Conservation (phyloP, 1,140 invertebrate genomes). For the Mercenaria mercenaria region DNA sequence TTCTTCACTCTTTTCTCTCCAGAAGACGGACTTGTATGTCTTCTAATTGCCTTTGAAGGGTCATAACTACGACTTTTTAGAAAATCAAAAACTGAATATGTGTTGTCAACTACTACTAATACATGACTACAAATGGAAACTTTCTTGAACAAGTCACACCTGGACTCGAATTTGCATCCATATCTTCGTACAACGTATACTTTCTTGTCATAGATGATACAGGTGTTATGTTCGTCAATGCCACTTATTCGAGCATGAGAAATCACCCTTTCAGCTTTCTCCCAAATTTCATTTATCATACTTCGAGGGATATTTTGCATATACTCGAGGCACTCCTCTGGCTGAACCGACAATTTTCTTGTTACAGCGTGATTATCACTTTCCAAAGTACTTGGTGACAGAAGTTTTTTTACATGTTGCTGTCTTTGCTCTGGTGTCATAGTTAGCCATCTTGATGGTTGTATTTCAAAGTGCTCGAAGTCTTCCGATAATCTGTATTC, state of each 20-base stretch:
- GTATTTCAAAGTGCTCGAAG: conserved; percentile 46
- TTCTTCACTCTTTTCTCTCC: conserved; percentile 40
- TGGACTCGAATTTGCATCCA: background rate
- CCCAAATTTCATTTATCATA: too few species aligned
- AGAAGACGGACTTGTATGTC: background rate
- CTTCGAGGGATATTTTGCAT: too few species aligned
- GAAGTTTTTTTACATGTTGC: too few species aligned
- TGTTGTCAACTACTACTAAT: background rate
- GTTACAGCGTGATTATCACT: too few species aligned
- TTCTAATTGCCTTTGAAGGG: conserved; percentile 1
- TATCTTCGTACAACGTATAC: background rate
- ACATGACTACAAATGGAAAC: background rate
- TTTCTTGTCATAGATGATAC: too few species aligned
- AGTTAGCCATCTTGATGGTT: too few species aligned
- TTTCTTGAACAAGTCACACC: background rate
- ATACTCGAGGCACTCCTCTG: too few species aligned
- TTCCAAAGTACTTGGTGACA: too few species aligned
- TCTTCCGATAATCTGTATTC: conserved; percentile 50
- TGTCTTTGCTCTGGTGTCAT: conserved; percentile 3
- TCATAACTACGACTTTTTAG: conserved; percentile 9
- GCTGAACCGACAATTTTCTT: too few species aligned
- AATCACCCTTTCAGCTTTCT: too few species aligned
- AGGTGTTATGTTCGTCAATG: too few species aligned
- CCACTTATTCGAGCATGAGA: too few species aligned
- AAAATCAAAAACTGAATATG: conserved; percentile 2